Percentiles rank a stretch among this genome's conserved stretches.
Conservation (phyloP, 1,140 invertebrate genomes). For the Orchestia grillus region DNA sequence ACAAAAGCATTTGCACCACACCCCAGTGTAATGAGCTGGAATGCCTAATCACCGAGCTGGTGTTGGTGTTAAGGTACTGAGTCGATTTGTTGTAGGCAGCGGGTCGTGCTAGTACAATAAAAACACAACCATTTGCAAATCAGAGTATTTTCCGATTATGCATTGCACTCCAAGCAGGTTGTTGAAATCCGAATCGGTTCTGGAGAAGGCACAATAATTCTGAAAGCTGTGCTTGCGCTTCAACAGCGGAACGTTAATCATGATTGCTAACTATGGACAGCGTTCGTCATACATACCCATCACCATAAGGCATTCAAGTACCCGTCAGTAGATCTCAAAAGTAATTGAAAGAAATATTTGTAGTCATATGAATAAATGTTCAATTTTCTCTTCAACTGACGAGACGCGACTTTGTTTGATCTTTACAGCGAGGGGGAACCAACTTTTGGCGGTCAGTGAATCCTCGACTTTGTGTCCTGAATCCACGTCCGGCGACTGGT, state of each 20-base stretch:
- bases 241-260: too few species aligned
- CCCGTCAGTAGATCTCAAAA: neutral
- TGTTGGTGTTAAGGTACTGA: neutral
- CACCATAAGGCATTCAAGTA: neutral
- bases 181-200: too few species aligned
- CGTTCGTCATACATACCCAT: too few species aligned
- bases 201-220: too few species aligned
- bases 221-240: too few species aligned
- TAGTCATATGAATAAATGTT: too few species aligned
- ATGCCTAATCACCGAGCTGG: neutral
- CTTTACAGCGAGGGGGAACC: neutral
- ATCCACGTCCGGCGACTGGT: slow-evolving; percentile 34
- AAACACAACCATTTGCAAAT: neutral
- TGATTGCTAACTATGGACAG: too few species aligned
- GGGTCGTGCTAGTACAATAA: neutral
- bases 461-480: neutral
- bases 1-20: too few species aligned
- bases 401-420: neutral
- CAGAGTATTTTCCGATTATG: neutral
- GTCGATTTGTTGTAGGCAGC: neutral
- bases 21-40: neutral
- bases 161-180: neutral
- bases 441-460: neutral
- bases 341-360: neutral
- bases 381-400: too few species aligned